Conservation (phyloP, 2,797 vertebrate species). For the Mallotus villosus region DNA sequence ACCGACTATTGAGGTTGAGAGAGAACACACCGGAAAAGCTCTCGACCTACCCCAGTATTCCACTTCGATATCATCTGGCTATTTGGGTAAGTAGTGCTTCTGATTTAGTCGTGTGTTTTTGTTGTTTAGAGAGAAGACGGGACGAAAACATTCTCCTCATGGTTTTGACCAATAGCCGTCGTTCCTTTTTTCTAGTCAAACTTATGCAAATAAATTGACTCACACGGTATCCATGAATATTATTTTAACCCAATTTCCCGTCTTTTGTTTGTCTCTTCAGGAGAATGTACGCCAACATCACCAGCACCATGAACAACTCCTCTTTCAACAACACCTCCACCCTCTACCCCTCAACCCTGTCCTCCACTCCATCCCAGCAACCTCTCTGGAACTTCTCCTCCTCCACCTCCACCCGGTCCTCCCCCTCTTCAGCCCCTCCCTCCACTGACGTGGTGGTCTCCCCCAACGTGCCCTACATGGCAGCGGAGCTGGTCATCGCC, state of each 20-base stretch:
- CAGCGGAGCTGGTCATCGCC: constrained; percentile 75
- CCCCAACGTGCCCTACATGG: constrained; percentile 68
- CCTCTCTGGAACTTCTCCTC: not conserved
- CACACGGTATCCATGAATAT: not conserved
- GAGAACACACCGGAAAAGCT: not conserved
- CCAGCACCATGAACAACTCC: not conserved
- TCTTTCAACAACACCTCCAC: not conserved
- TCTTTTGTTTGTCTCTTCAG: not conserved
- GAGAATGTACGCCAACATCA: not conserved
- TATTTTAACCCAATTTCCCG: not conserved
- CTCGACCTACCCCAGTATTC: too few relatives aligned
- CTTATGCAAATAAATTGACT: too few relatives aligned
- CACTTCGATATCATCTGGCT: too few relatives aligned
- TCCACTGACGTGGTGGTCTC: constrained; percentile 36
- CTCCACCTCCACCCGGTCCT: not conserved
- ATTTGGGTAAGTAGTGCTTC: too few relatives aligned
- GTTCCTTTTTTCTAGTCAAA: too few relatives aligned
- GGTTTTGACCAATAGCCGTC: too few relatives aligned
- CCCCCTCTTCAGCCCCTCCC: not conserved
- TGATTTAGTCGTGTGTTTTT: too few relatives aligned
- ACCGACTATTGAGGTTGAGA: not conserved
- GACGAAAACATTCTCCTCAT: too few relatives aligned
- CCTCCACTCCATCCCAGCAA: constrained; percentile 1
- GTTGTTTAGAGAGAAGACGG: too few relatives aligned
- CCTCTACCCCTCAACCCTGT: constrained; percentile 5